Percentiles rank a stretch among this genome's conserved stretches.
Evolutionary conservation across 2,113 vertebrate genomes (phyloP).

Genomic region (Oryzias celebensis): DNA sequence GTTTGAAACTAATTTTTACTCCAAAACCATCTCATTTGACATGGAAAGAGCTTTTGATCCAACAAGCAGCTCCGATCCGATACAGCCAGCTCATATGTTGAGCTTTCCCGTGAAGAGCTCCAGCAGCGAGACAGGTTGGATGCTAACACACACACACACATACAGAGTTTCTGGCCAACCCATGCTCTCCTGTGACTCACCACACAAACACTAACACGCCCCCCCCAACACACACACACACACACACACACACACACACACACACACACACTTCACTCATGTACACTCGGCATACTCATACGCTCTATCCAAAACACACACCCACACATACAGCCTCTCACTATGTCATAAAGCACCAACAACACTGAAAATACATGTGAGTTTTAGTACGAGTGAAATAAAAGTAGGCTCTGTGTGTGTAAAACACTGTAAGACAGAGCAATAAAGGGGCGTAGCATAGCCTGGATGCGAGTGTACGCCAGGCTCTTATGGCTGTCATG

Average conservation of each 20-base stretch:
- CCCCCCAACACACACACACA: slow-evolving; percentile 33
- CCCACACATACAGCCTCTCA: slow-evolving; percentile 29
- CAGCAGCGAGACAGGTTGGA: slow-evolving; percentile 28
- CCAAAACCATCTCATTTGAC: slow-evolving; percentile 16
- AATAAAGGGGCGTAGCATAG: slow-evolving; percentile 33
- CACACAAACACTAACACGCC: slow-evolving; percentile 20
- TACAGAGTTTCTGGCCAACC: slow-evolving; percentile 8
- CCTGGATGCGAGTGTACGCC: slow-evolving; percentile 22
- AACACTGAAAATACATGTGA: slow-evolving; percentile 14
- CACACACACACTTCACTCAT: slow-evolving; percentile 25
- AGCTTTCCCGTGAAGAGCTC: slow-evolving; percentile 36
- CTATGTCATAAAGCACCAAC: slow-evolving; percentile 35
- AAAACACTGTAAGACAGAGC: slow-evolving; percentile 50
- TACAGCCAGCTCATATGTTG: slow-evolving; percentile 5
- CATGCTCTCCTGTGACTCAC: slow-evolving; percentile 44
- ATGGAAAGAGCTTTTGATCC: slow-evolving; percentile 39
- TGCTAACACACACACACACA: slow-evolving; percentile 16
- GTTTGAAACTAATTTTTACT: slow-evolving; percentile 9
- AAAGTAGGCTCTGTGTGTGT: slow-evolving; percentile 29
- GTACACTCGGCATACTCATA: slow-evolving; percentile 31
- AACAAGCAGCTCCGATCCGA: slow-evolving; percentile 26
- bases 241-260: slow-evolving; percentile 27
- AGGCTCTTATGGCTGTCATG: slow-evolving; percentile 37
- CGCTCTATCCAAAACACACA: slow-evolving; percentile 38
- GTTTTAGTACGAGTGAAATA: slow-evolving; percentile 16